Base-by-base conservation (phyloP, 2,113 vertebrate genomes). In the Eira barbara region DNA sequence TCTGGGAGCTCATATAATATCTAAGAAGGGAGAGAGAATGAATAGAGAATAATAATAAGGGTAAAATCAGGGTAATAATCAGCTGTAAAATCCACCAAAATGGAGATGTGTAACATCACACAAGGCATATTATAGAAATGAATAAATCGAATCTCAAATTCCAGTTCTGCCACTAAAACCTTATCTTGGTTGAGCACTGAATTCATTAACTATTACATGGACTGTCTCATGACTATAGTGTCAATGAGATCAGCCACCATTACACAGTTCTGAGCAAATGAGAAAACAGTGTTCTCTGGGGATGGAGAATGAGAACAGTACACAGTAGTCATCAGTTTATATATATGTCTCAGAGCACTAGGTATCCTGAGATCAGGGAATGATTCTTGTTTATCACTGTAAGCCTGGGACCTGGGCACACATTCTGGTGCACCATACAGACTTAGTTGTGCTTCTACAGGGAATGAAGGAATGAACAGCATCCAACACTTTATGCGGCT, bases 361-460 rank as follows among this genome's bases (percentile, higher is more conserved):
- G n/a, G 7, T 36, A 39, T 27, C 29, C 29, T 45, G n/a, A 87
- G n/a, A 12, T 92, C 79, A 76, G 7, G 3, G 9, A 29, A 81
- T 59, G 10, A n/a, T 21, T 12, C 42, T 47, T 34, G 4, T 74
- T 36, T n/a, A 36, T 6, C 39, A 21, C 1, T 25, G 10, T 15
- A 52, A 34, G 45, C 29, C 34, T 79, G 23, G 18, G 13, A 74
- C 27, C 73, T 21, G 88, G 42, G 36, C 27, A 25, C 4, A 47
- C 5, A 34, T 9, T 1, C 14, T 45, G 2, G 73, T 15, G 7
- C 3, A 17, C 36, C 15, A 29, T 3, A 5, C 0, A 11, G 5
- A 7, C 55, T 42, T 36, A 25, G 1, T 27, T 31, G 18, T 69
- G 15, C 6, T 49, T 25, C 7, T 21, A 34, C 42, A 61, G n/a